Conservation (phyloP, 2,113 vertebrate species). For the Neolamprologus kungweensis region DNA sequence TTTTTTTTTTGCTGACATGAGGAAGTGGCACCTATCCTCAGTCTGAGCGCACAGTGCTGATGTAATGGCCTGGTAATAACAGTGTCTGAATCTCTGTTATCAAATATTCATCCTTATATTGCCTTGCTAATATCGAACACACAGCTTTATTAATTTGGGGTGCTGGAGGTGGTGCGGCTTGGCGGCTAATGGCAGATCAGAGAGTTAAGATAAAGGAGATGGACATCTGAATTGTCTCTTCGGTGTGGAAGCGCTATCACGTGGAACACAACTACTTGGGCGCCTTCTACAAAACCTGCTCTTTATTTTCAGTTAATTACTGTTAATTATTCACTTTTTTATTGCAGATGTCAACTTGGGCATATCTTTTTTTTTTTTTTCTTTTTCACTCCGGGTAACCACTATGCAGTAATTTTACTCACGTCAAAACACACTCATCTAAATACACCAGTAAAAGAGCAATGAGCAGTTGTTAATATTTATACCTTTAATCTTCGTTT, state of each 20-base stretch:
- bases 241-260: not conserved
- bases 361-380: not conserved
- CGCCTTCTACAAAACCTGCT: not conserved
- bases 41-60: conserved; percentile 50
- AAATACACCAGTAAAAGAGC: conserved; percentile 16
- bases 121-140: conserved; percentile 68
- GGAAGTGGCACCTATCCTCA: conserved; percentile 41
- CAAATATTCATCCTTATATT: conserved; percentile 74
- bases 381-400: not conserved
- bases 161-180: conserved; percentile 14
- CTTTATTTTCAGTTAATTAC: conserved; percentile 22
- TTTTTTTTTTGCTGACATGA: conserved; percentile 35
- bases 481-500: conserved; percentile 40
- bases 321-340: conserved; percentile 41
- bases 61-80: conserved; percentile 65
- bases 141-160: conserved; percentile 65
- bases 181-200: conserved; percentile 51
- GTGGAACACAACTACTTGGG: not conserved
- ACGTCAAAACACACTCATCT: conserved; percentile 36
- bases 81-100: conserved; percentile 55
- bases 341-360: not conserved
- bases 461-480: conserved; percentile 48
- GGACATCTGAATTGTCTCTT: conserved; percentile 8
- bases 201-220: conserved; percentile 39
- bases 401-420: not conserved